Evolutionary conservation across 2,797 vertebrate genomes (phyloP), one percentile per base, ranked within the genome.

Genomic region (Rhinatrema bivittatum): DNA sequence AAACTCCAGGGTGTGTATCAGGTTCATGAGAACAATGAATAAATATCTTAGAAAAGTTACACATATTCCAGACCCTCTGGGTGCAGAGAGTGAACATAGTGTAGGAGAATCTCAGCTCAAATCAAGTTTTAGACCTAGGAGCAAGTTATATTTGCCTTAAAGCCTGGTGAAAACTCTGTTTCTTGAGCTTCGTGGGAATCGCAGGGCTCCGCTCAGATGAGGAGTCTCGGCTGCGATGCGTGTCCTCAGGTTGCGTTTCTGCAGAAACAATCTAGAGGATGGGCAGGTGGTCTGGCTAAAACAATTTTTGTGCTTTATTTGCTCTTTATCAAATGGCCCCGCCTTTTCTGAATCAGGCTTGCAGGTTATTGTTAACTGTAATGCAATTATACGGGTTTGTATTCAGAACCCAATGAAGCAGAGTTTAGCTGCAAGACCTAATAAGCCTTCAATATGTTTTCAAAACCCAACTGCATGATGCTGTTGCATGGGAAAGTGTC

Each of bases 291-390:
- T 48, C 58, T 9, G 3, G 62, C 43, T 56, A 70, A 64, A 63
- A 36, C 74, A 65, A 67, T 68, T 68, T 46, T 68, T 52, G 60
- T 63, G 1, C 57, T 65, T 58, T 56, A 56, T 47, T 53, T 70
- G 45, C 17, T 49, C 55, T 70, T 73, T 65, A 72, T 46, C 39
- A 30, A 57, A 47, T 46, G 53, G 59, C 40, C 47, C 49, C 17
- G 9, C 53, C 74, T 44, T 50, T 45, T 69, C 27, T 84, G 82
- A 87, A 86, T 87, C 80, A 47, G 78, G 69, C 50, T 85, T 87
- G 62, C 63, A 74, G 53, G 60, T 70, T 74, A 74, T 82, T 84
- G 65, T 81, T 55, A 56, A 53, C 46, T 36, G n/a, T 71, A 78
- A 82, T 74, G 57, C 60, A 72, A 79, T 85, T 81, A 62, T 64